Evolutionary conservation across 2,888 invertebrate genomes (phyloP), one percentile per base, ranked within the genome.

Genomic region (Eupithecia exiguata): DNA sequence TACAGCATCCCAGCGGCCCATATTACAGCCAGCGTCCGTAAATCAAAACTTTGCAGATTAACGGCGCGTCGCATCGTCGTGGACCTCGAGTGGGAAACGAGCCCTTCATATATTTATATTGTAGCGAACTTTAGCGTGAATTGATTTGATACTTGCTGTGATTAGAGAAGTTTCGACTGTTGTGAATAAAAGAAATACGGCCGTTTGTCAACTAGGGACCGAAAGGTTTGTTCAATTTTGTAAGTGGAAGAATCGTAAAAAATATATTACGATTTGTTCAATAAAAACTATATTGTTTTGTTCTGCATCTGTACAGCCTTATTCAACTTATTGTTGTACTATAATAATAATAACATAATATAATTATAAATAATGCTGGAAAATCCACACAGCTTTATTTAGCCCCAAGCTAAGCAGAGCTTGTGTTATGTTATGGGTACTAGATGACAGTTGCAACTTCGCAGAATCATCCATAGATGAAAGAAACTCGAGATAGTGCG

Each of bases 11-110:
- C 62, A 35, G 62, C 58, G 58, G 58, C 14, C 21, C 21, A 58
- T 5, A 25, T 65, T 36, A n/a, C 40, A 43, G 40, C 40, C 21
- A 25, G 38, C 40, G 40, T 65, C n/a, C 43, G 81, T 84, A 84
- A 83, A 83, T 84, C 81, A 74, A 70, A 81, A 84, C 79, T 83
- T 84, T 70, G 72, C 68, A 80, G 83, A 84, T 84, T 84, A 84
- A 78, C 75, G n/a, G n/a, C n/a, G n/a, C n/a, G n/a, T n/a, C n/a
- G 74, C 77, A 78, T 76, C 80, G 77, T 82, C 79, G 76, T 63
- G 35, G 72, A 72, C 72, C 77, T 79, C 78, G 70, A 79, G 77
- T 74, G 65, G 71, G 73, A 72, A 79, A 80, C 76, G 81, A 80
- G 73, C 77, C 66, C 71, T 77, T 81, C 77, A 82, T 81, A 81